Base-by-base conservation (phyloP, 2,113 vertebrate genomes). In the Diadophis punctatus region DNA sequence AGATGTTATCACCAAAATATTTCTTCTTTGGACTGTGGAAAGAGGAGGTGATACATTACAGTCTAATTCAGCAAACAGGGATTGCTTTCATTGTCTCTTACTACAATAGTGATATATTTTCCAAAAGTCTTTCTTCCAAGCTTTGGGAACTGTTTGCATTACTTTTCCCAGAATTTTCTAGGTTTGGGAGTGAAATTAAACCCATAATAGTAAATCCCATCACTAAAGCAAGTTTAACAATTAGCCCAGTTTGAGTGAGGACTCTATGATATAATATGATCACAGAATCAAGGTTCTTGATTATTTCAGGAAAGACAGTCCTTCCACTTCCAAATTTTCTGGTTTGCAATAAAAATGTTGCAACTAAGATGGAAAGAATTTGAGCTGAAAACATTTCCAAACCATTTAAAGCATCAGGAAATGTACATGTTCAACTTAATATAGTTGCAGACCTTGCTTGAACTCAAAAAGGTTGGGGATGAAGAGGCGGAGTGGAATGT, bases 181-280 rank as follows among this genome's bases (percentile, higher is more conserved):
- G 91, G 91, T 96, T 96, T 95, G 12, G 12, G 34, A 27, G 1
- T 48, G 94, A 96, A 97, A 96, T 97, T 96, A 97, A 96, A 96
- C 95, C 95, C 95, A 96, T 93, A 95, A 96, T 95, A 96, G 93
- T 95, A 96, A 95, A 96, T 94, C 94, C 93, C 91, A 87, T 92
- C 95, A 94, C 96, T 96, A 96, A 95, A 95, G 94, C 93, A 94
- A 89, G 91, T 95, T 96, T 94, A 94, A 95, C 94, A 92, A 94
- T 58, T 90, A 68, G 58, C 90, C 11, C 94, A 95, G 93, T 96
- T n/a, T 85, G 95, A 93, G 93, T 52, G 94, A 90, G 51, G 96
- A 87, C 89, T 90, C 39, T 93, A 68, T 89, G 84, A 0, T 0
- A 87, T 92, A 90, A 90, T 95, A 90, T 93, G 94, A 95, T 94